Percentiles rank a stretch among this genome's conserved stretches.
phyloP scores from a whole-genome alignment of 2,797 vertebrate genomes.

The Gila robusta region DNA sequence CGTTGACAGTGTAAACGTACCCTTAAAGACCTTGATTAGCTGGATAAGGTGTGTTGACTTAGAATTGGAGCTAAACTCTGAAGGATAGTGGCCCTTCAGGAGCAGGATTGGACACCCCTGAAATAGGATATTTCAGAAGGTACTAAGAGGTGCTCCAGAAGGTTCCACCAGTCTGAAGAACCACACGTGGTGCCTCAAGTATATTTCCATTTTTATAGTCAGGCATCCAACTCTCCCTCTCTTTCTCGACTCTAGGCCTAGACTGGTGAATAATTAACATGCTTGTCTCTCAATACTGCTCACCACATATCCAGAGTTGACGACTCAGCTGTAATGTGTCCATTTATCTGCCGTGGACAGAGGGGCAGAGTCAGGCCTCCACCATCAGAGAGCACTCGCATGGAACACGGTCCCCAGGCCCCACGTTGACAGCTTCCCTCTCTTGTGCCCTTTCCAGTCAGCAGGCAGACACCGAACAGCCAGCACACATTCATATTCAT shows the following conservation, averaged over 20 bases:
- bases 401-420: constrained; percentile 52
- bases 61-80: background rate
- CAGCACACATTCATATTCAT: constrained; percentile 70
- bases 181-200: background rate
- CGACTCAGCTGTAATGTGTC: constrained; percentile 71
- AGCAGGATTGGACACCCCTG: background rate
- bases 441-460: constrained; percentile 69
- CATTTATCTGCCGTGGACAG: constrained; percentile 70
- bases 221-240: background rate
- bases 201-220: constrained; percentile 18
- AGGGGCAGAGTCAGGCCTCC: constrained; percentile 56
- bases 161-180: background rate
- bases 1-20: no score
- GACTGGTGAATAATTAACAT: constrained; percentile 71
- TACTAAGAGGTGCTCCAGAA: background rate
- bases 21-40: background rate
- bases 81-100: background rate
- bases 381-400: constrained; percentile 32
- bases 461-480: constrained; percentile 55
- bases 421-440: constrained; percentile 67
- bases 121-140: background rate
- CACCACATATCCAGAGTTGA: constrained; percentile 62
- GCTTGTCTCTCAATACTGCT: constrained; percentile 6
- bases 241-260: background rate
- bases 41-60: background rate